Conservation (phyloP, 1,140 invertebrate species). For the Leptinotarsa texana region DNA sequence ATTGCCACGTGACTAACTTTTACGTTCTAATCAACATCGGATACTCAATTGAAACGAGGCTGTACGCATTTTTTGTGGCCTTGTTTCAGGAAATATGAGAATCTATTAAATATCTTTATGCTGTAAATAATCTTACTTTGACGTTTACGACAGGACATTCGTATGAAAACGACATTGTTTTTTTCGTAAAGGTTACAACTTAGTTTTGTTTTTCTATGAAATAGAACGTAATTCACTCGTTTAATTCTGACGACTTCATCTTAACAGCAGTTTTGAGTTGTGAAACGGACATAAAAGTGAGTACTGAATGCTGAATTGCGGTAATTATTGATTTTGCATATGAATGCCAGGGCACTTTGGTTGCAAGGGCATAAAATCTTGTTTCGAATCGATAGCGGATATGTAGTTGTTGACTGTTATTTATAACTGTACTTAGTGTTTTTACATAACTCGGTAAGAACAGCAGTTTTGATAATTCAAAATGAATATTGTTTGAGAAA, state of each 20-base stretch:
- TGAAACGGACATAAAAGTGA: neutral
- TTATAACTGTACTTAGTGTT: too few relatives aligned
- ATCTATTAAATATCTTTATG: slow-evolving; percentile 1
- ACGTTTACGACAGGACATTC: neutral
- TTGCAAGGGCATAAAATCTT: too few relatives aligned
- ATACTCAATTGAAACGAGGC: too few relatives aligned
- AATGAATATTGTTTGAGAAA: too few relatives aligned
- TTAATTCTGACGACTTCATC: neutral
- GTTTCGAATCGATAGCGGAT: too few relatives aligned
- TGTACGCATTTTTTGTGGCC: neutral
- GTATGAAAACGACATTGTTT: neutral
- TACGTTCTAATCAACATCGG: too few relatives aligned
- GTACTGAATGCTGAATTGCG: neutral
- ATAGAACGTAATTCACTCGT: neutral
- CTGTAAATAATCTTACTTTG: neutral
- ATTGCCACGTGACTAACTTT: too few relatives aligned
- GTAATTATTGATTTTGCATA: neutral
- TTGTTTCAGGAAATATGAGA: slow-evolving; percentile 5
- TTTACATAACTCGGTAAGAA: too few relatives aligned
- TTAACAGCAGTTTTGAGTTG: neutral
- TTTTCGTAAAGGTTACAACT: neutral
- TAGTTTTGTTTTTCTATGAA: neutral
- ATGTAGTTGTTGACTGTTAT: too few relatives aligned
- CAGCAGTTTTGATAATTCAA: too few relatives aligned
- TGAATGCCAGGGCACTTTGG: neutral